Evolutionary conservation across 2,797 vertebrate genomes (phyloP), one percentile per base, ranked within the genome.

Genomic region (Ptychobarbus kaznakovi): DNA sequence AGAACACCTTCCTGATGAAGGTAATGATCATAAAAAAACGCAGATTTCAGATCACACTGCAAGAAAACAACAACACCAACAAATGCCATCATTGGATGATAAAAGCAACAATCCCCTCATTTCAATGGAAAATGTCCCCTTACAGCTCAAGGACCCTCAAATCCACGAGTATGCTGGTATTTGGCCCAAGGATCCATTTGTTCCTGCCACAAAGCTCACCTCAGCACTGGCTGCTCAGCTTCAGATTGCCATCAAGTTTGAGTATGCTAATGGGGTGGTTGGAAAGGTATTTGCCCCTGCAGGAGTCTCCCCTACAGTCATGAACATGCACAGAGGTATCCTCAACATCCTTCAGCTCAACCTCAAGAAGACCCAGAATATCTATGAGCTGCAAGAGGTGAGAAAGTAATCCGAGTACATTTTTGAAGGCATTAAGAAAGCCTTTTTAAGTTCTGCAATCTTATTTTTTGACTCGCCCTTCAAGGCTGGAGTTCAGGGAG

Each of bases 301-400:
- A 40, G 82, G 90, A 65, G 87, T 94, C 74, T 92, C 92, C 0
- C 78, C 92, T 66, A 92, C 91, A n/a, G 87, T 89, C 0, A 84
- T 94, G 80, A 96, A 95, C 87, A 68, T 96, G 89, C 90, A 91
- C 70, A 93, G 93, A 90, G 93, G 93, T 38, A 84, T 95, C 74
- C 32, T 95, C 74, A 94, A 93, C 42, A 16, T 93, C 56, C 84
- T 95, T 77, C 91, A 96, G 87, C 80, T 95, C 69, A 93, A 89
- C 85, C 77, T 95, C 35, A 96, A 95, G 88, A 93, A 91, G 87
- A 91, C 85, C 32, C 92, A 95, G 77, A 92, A 94, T 46, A 88
- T 89, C 16, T 95, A 96, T 61, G 92, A 87, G 35, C 74, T 96
- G 38, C 95, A 94, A 87, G 95, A 96, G 94, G 94, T 95, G 40